These are phyloP conservation scores for Eurystomus gularis DNA, from an alignment of 2,113 vertebrate species.

Conservation along the genomic window DNA sequence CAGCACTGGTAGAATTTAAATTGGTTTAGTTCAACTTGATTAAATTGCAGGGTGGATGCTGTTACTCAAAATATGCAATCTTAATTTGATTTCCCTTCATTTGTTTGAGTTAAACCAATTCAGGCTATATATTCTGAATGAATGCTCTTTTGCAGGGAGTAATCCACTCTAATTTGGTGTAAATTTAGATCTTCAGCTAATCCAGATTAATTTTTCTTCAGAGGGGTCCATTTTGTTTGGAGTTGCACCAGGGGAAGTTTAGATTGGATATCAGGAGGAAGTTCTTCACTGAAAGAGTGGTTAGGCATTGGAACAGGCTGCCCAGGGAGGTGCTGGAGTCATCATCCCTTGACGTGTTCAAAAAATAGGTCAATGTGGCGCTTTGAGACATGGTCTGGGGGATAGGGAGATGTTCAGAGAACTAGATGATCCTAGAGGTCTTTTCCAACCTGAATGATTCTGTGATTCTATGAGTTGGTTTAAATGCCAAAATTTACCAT, in stretches of 20 bases:
- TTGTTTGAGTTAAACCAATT: slow-evolving; percentile 25
- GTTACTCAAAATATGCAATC: not conserved
- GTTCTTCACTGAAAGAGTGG: too few species aligned
- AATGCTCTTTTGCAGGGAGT: not conserved
- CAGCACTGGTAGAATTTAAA: not conserved
- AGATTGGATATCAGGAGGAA: too few species aligned
- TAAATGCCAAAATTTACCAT: not conserved
- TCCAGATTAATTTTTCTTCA: not conserved
- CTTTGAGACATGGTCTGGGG: too few species aligned
- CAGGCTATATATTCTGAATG: not conserved
- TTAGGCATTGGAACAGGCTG: too few species aligned
- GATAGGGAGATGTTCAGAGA: too few species aligned
- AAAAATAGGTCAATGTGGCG: too few species aligned
- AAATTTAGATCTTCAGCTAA: not conserved
- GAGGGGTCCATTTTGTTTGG: not conserved
- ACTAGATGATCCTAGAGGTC: too few species aligned
- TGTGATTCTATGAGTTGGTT: too few species aligned
- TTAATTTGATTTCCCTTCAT: slow-evolving; percentile 14
- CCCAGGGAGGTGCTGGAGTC: too few species aligned
- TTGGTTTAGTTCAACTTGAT: slow-evolving; percentile 1
- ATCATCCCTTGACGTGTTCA: too few species aligned
- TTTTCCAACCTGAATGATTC: too few species aligned
- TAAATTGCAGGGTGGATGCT: not conserved
- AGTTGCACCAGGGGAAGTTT: too few species aligned
- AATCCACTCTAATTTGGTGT: not conserved